phyloP scores from a whole-genome alignment of 2,797 vertebrate genomes.

The Dryobates pubescens region DNA sequence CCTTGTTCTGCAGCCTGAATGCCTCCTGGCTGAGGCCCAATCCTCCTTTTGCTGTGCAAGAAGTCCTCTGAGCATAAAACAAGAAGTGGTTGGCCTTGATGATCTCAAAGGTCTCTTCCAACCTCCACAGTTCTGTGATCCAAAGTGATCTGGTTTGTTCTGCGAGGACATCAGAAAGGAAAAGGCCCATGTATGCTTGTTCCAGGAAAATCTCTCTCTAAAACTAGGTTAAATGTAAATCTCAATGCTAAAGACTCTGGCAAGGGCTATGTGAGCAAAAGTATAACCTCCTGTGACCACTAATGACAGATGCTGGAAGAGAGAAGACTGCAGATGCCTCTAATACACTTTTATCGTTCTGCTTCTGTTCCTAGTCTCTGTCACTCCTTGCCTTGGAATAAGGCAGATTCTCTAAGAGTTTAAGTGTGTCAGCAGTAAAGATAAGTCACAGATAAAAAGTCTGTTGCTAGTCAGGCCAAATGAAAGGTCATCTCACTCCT shows the following conservation, averaged over 20 bases:
- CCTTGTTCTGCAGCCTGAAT: neutral
- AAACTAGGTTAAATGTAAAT: neutral
- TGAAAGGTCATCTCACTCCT: conserved; percentile 23
- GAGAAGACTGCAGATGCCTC: neutral
- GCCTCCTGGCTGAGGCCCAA: neutral
- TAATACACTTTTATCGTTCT: neutral
- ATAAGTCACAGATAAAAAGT: neutral
- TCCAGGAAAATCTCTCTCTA: neutral
- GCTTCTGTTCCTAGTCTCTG: conserved; percentile 3
- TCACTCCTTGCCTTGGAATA: neutral
- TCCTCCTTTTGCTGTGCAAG: neutral
- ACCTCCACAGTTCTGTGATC: too few relatives aligned
- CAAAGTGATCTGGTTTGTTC: neutral
- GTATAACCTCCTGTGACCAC: neutral
- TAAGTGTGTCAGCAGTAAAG: neutral
- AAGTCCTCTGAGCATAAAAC: neutral
- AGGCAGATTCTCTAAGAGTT: neutral
- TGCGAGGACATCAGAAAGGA: neutral
- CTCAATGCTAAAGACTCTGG: neutral
- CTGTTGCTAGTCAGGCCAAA: conserved; percentile 4
- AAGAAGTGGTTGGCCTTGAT: neutral
- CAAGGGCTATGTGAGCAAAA: neutral
- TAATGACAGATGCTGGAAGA: neutral
- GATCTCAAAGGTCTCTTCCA: too few relatives aligned
- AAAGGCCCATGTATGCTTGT: neutral